phyloP scores from a whole-genome alignment of 2,797 vertebrate species.

The Sebastolobus altivelis region DNA sequence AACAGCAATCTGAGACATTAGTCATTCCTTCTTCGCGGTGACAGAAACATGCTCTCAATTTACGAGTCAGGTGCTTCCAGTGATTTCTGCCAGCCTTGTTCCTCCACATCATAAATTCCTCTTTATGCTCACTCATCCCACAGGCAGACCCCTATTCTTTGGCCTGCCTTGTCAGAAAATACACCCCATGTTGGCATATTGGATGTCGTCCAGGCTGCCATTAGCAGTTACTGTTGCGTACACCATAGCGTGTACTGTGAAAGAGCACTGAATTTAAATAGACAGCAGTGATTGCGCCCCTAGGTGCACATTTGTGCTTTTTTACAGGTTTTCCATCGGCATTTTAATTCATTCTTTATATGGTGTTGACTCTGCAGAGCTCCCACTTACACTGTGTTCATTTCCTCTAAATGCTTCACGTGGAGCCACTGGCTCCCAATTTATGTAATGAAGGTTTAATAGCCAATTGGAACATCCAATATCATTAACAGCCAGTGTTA shows the following conservation, averaged over 20 bases:
- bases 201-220: conserved; percentile 70
- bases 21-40: conserved; percentile 75
- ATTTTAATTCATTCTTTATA: conserved; percentile 70
- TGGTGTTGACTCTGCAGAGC: conserved; percentile 74
- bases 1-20: conserved; percentile 70
- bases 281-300: conserved; percentile 71
- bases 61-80: conserved; percentile 80
- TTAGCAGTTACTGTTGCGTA: conserved; percentile 61
- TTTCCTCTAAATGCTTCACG: conserved; percentile 77
- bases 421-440: conserved; percentile 77
- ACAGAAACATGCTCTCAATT: conserved; percentile 81
- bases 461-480: conserved; percentile 79
- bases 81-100: conserved; percentile 78
- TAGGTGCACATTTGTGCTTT: conserved; percentile 72
- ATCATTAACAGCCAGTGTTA: conserved; percentile 76
- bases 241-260: conserved; percentile 38
- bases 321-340: conserved; percentile 66
- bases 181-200: conserved; percentile 59
- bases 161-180: conserved; percentile 64
- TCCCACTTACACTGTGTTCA: conserved; percentile 72
- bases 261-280: conserved; percentile 73
- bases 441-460: conserved; percentile 84
- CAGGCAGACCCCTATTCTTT: conserved; percentile 63
- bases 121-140: conserved; percentile 77
- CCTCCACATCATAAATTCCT: conserved; percentile 78